These are phyloP conservation scores for Sciurus niger DNA, from an alignment of 2,113 vertebrate species.

Conservation along the genomic window DNA sequence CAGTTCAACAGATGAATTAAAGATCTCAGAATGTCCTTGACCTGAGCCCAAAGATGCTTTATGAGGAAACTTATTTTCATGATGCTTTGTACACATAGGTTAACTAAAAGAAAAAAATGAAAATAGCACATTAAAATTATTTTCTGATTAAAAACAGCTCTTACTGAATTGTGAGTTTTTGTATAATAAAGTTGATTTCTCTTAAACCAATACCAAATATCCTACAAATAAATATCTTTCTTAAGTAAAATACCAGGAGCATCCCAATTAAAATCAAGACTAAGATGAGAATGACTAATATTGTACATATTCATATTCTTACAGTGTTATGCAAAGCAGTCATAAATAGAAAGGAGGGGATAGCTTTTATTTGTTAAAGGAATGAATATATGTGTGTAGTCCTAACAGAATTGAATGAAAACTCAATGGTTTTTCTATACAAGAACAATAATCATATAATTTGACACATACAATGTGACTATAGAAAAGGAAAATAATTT, in stretches of 20 bases:
- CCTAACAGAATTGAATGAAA: background rate
- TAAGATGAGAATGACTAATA: background rate
- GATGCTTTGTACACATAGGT: background rate
- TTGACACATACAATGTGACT: background rate
- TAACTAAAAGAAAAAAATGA: background rate
- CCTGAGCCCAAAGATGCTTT: background rate
- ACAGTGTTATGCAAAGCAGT: background rate
- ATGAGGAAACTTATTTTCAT: background rate
- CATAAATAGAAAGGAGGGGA: background rate
- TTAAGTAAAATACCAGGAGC: background rate
- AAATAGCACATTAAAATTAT: background rate
- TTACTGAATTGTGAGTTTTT: background rate
- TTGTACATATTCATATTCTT: background rate
- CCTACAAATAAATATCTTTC: background rate
- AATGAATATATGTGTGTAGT: background rate
- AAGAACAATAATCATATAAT: background rate
- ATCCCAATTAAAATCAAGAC: background rate
- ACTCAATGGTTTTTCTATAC: background rate
- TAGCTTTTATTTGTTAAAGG: background rate
- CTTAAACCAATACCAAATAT: background rate
- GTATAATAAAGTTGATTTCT: background rate
- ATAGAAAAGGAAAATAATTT: background rate
- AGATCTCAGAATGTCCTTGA: background rate
- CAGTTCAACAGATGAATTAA: background rate
- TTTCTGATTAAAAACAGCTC: background rate